Evolutionary conservation across 2,113 vertebrate species (phyloP).

Genomic region (Echinops telfairi): DNA sequence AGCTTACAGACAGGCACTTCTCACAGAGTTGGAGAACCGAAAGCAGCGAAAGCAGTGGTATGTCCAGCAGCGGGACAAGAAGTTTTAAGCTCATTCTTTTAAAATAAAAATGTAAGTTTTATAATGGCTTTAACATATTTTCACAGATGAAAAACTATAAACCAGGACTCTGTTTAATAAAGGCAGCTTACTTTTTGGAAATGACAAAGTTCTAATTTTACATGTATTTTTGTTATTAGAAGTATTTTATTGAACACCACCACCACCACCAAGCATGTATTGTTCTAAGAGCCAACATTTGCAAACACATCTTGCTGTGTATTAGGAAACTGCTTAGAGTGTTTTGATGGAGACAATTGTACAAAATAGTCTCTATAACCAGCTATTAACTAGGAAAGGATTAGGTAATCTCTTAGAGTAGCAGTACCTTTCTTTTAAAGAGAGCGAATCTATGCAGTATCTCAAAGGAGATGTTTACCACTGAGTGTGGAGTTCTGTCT

Average conservation of each 20-base stretch:
- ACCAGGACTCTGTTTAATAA: constrained; percentile 82
- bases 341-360: constrained; percentile 57
- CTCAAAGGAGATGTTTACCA: constrained; percentile 63
- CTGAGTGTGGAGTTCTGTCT: constrained; percentile 65
- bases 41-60: constrained; percentile 98
- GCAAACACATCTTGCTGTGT: constrained; percentile 57
- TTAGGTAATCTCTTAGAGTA: neutral
- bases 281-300: constrained; percentile 59
- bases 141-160: constrained; percentile 64
- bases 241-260: constrained; percentile 61
- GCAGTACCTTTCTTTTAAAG: constrained; percentile 19
- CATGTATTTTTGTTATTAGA: constrained; percentile 85
- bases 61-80: constrained; percentile 93
- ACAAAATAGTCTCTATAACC: neutral
- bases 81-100: constrained; percentile 87
- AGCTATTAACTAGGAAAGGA: neutral
- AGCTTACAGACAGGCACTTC: constrained; percentile 95
- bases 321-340: constrained; percentile 70
- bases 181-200: constrained; percentile 85
- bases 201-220: constrained; percentile 86
- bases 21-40: constrained; percentile 94
- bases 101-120: constrained; percentile 70
- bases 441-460: constrained; percentile 47
- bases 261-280: constrained; percentile 67
- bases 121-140: constrained; percentile 78